Percentiles rank a stretch among this genome's conserved stretches.
These are phyloP conservation scores for Epizoanthus rinbou DNA, from an alignment of 92 coral and sea anemone genomes.

Conservation along the genomic window DNA sequence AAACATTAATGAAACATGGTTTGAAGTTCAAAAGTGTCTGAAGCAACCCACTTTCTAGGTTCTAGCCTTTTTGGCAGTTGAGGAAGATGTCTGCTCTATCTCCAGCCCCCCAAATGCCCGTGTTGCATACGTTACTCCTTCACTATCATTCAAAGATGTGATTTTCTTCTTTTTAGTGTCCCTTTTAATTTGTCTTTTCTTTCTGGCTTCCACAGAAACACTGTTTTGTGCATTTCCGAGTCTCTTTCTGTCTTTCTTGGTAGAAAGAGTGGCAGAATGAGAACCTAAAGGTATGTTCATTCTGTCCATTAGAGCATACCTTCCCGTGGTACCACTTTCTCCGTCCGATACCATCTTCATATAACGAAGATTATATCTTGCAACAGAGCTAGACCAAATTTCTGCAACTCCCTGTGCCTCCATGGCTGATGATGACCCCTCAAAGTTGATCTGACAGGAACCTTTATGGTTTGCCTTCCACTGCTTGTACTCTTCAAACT, in stretches of 20 bases:
- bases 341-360: constrained; percentile 9
- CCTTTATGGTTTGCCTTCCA: neutral
- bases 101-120: neutral
- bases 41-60: neutral
- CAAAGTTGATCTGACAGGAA: neutral
- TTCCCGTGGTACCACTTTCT: constrained; percentile 20
- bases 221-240: neutral
- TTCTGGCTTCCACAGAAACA: neutral
- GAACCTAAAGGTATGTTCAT: constrained; percentile 5
- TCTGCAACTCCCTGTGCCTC: neutral
- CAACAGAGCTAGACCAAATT: neutral
- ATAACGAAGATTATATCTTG: neutral
- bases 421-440: constrained; percentile 8
- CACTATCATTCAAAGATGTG: neutral
- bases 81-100: neutral
- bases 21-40: neutral
- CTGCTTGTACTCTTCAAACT: neutral
- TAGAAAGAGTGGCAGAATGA: neutral
- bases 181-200: neutral
- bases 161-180: neutral
- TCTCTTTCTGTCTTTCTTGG: neutral
- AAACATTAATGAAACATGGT: neutral
- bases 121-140: neutral
- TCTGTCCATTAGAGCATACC: neutral
- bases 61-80: neutral